Percentiles rank a stretch among this genome's conserved stretches.
Conservation (phyloP, 2,888 invertebrate species). For the Hybos culiciformis region DNA sequence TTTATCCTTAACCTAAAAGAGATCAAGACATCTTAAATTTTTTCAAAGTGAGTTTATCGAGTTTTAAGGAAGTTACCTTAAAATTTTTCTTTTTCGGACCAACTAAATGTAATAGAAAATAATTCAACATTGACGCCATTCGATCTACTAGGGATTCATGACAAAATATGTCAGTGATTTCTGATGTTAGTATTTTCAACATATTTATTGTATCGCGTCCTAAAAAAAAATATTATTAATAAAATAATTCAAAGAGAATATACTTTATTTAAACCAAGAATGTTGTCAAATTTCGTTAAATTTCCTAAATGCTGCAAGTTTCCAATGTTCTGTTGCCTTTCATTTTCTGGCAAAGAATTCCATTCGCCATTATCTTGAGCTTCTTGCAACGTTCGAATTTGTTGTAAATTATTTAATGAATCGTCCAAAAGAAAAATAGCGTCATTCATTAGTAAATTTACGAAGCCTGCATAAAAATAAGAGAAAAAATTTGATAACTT, state of each 20-base stretch:
- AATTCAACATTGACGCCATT: conserved; percentile 90
- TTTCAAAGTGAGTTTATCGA: neutral
- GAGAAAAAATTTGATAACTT: too few relatives aligned
- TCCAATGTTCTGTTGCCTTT: conserved; percentile 59
- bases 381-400: conserved; percentile 68
- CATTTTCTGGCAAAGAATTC: conserved; percentile 51
- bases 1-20: conserved; percentile 61
- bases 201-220: conserved; percentile 79
- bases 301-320: conserved; percentile 64
- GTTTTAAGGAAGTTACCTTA: conserved; percentile 42
- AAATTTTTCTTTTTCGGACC: conserved; percentile 86
- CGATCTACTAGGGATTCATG: conserved; percentile 85
- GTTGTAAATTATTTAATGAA: conserved; percentile 76
- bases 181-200: conserved; percentile 60
- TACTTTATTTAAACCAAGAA: too few relatives aligned
- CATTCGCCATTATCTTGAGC: conserved; percentile 61
- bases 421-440: conserved; percentile 91
- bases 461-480: too few relatives aligned
- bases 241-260: too few relatives aligned
- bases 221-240: too few relatives aligned
- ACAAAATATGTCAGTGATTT: conserved; percentile 72
- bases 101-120: conserved; percentile 77
- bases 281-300: conserved; percentile 83
- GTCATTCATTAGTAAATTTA: conserved; percentile 94
- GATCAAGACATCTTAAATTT: too few relatives aligned